phyloP scores from a whole-genome alignment of 2,113 vertebrate genomes.

The Hucho hucho region DNA sequence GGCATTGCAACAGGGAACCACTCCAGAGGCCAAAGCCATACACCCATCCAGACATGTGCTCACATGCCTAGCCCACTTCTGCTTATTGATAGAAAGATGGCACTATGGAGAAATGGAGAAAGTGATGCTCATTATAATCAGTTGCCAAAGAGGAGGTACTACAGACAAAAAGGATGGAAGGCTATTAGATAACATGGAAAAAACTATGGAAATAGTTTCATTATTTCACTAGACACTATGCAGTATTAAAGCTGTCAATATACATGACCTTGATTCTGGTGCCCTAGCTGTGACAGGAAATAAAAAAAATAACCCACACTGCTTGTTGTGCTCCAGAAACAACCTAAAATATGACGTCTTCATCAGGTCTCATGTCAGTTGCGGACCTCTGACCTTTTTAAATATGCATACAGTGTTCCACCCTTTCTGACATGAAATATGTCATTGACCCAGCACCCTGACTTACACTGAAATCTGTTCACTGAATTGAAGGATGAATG shows the following conservation, averaged over 20 bases:
- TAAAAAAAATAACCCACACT: neutral
- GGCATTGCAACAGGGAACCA: too few relatives aligned
- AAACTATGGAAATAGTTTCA: neutral
- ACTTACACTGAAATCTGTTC: neutral
- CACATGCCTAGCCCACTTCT: neutral
- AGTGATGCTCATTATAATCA: neutral
- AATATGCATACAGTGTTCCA: too few relatives aligned
- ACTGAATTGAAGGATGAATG: neutral
- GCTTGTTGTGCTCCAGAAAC: too few relatives aligned
- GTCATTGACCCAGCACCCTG: neutral
- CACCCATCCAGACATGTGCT: neutral
- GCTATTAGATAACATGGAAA: neutral
- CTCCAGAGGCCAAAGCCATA: neutral
- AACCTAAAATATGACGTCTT: too few relatives aligned
- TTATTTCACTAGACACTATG: too few relatives aligned
- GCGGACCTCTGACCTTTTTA: too few relatives aligned
- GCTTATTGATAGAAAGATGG: neutral
- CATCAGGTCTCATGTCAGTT: too few relatives aligned
- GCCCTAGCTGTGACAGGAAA: too few relatives aligned
- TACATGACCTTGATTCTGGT: too few relatives aligned
- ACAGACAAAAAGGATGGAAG: conserved; percentile 1
- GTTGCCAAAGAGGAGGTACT: too few relatives aligned
- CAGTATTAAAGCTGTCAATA: too few relatives aligned
- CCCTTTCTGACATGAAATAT: neutral
- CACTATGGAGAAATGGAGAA: neutral